These are phyloP conservation scores for Falcunculus frontatus DNA, from an alignment of 2,113 vertebrate genomes.

Conservation along the genomic window DNA sequence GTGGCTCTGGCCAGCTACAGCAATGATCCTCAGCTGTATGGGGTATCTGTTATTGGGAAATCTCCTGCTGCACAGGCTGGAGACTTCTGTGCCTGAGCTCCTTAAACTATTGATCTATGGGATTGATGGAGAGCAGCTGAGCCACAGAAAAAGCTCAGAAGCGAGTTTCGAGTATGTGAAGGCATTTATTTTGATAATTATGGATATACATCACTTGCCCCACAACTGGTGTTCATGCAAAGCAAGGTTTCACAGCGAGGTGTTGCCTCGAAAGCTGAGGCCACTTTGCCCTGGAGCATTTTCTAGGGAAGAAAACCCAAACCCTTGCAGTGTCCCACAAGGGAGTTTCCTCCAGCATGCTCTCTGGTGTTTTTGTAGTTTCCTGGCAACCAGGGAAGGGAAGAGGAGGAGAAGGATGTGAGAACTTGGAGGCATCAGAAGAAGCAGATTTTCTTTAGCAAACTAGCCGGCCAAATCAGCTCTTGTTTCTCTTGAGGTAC, in stretches of 20 bases:
- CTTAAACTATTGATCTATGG: neutral
- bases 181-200: neutral
- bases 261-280: neutral
- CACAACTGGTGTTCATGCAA: neutral
- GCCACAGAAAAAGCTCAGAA: neutral
- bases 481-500: neutral
- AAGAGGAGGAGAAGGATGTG: neutral
- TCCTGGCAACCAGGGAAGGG: constrained; percentile 31
- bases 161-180: neutral
- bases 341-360: neutral
- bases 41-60: neutral
- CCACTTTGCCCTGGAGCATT: neutral
- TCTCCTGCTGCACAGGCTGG: neutral
- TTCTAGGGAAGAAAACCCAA: neutral
- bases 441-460: neutral
- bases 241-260: neutral
- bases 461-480: neutral
- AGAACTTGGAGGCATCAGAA: neutral
- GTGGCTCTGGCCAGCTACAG: neutral
- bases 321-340: neutral
- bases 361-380: neutral
- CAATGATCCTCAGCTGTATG: neutral
- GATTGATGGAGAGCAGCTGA: neutral
- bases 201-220: neutral
- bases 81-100: neutral